Evolutionary conservation across 2,797 vertebrate genomes (phyloP).

Genomic region (Pteronotus mesoamericanus): DNA sequence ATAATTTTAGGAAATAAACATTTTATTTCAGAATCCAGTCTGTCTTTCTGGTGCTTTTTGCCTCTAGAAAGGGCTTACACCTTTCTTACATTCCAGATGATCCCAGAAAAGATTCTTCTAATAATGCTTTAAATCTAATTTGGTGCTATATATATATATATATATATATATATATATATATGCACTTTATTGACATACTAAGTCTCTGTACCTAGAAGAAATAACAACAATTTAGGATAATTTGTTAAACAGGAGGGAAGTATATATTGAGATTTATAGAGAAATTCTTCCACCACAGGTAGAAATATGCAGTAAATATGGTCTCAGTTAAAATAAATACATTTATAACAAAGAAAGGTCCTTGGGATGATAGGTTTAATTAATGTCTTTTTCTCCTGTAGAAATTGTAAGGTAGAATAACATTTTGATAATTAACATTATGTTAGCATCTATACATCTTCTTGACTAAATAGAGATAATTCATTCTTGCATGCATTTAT

Average conservation of each 20-base stretch:
- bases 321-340: background rate
- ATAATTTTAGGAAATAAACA: background rate
- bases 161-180: background rate
- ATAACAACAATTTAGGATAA: background rate
- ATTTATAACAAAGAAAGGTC: background rate
- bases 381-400: background rate
- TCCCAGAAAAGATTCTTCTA: background rate
- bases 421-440: background rate
- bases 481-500: background rate
- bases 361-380: background rate
- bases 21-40: conserved; percentile 26
- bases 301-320: background rate
- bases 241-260: conserved; percentile 44
- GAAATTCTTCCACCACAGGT: background rate
- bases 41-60: background rate
- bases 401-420: background rate
- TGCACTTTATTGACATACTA: background rate
- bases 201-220: conserved; percentile 22
- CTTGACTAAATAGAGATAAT: background rate
- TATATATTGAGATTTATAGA: background rate
- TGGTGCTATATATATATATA: background rate
- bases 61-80: background rate
- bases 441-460: background rate
- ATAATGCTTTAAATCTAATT: background rate
- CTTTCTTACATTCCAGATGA: background rate